These are phyloP conservation scores for Gari tellinella DNA, from an alignment of 2,888 invertebrate species.

Conservation along the genomic window DNA sequence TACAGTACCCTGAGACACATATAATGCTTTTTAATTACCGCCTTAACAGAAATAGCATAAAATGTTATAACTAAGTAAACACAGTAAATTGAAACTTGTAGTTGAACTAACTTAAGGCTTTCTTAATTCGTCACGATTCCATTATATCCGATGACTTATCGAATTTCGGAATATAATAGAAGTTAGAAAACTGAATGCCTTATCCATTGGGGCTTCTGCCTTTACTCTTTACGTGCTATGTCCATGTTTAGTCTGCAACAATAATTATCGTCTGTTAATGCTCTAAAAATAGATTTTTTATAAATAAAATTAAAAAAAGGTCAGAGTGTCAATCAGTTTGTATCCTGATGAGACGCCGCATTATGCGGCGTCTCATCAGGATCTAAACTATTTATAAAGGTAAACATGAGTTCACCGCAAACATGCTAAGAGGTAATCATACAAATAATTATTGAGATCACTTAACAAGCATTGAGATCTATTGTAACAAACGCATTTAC, in stretches of 20 bases:
- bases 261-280: too few species aligned
- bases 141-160: slow-evolving; percentile 12
- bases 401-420: too few species aligned
- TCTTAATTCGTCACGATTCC: slow-evolving; percentile 8
- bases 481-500: slow-evolving; percentile 1
- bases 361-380: too few species aligned
- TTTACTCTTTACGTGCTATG: too few species aligned
- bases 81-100: slow-evolving; percentile 22
- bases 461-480: neutral
- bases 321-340: too few species aligned
- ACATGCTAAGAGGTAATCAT: neutral
- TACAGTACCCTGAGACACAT: too few species aligned
- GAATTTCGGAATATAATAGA: slow-evolving; percentile 2
- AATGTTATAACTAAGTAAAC: slow-evolving; percentile 21
- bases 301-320: too few species aligned
- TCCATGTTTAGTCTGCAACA: too few species aligned
- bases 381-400: too few species aligned
- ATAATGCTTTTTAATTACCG: slow-evolving; percentile 16
- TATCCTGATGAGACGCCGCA: too few species aligned
- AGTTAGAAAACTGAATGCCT: neutral
- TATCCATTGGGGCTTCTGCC: slow-evolving; percentile 1
- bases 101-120: neutral
- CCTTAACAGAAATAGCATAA: slow-evolving; percentile 12
- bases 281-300: too few species aligned
- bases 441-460: neutral